Evolutionary conservation across 2,113 vertebrate species (phyloP).

Genomic region (Apeltes quadracus): DNA sequence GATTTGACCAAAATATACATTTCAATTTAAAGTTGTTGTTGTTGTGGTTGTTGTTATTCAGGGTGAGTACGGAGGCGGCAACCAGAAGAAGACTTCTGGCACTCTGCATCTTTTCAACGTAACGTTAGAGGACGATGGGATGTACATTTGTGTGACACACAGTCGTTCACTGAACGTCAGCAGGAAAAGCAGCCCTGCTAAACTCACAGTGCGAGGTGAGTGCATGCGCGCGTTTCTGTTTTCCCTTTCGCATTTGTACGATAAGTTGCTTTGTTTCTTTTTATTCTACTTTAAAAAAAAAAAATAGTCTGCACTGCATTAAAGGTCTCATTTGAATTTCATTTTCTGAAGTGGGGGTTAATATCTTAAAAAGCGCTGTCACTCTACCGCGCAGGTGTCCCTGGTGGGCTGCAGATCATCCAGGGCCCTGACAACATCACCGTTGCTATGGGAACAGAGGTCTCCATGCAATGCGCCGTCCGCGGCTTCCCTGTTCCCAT

Average conservation of each 20-base stretch:
- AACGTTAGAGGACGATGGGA: constrained; percentile 76
- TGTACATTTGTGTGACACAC: constrained; percentile 76
- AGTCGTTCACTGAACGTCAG: constrained; percentile 74
- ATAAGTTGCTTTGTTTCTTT: not conserved
- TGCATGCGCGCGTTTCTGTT: not conserved
- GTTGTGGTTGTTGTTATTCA: constrained; percentile 32
- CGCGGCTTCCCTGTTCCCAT: constrained; percentile 76
- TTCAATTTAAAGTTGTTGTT: not conserved
- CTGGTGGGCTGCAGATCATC: constrained; percentile 64
- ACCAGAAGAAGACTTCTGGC: constrained; percentile 78
- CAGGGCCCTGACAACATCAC: constrained; percentile 79
- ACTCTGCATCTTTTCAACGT: constrained; percentile 75
- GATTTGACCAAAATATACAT: not conserved
- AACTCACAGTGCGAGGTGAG: constrained; percentile 75
- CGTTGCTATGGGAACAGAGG: constrained; percentile 68
- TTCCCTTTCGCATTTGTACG: not conserved
- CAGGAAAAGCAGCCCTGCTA: constrained; percentile 71
- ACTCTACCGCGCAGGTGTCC: constrained; percentile 49
- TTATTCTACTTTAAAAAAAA: not conserved
- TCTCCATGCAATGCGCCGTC: constrained; percentile 73
- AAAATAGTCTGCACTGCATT: not conserved
- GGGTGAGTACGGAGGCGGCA: constrained; percentile 81
- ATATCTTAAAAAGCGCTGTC: not conserved
- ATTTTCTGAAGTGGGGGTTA: not conserved
- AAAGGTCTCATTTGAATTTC: not conserved